A percentile compares a stretch with the other conserved stretches of the same genome.
Conservation (phyloP, 2,113 vertebrate species). For the Myxocyprinus asiaticus region DNA sequence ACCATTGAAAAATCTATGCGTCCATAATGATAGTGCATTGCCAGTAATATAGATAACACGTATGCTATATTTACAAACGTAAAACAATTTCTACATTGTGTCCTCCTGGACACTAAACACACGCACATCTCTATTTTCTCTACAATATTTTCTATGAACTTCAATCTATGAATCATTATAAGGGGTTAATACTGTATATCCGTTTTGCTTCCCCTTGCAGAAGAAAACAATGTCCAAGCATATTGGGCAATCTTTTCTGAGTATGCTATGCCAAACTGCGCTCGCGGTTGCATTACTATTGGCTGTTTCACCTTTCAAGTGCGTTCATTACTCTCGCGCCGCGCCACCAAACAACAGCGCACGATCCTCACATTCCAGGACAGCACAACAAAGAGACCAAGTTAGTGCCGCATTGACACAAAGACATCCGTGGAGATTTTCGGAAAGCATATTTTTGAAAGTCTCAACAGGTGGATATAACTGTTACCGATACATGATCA, state of each 20-base stretch:
- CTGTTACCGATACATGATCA: neutral
- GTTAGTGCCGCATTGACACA: neutral
- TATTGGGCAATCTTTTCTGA: constrained; percentile 23
- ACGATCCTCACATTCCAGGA: neutral
- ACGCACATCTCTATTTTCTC: too few relatives aligned
- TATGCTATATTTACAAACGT: too few relatives aligned
- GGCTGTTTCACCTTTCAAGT: neutral
- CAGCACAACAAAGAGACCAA: neutral
- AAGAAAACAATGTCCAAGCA: neutral
- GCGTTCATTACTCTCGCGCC: neutral
- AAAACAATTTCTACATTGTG: too few relatives aligned
- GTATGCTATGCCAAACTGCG: constrained; percentile 13
- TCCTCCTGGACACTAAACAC: too few relatives aligned
- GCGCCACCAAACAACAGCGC: neutral
- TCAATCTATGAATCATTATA: neutral
- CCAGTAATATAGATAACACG: too few relatives aligned
- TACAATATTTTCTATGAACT: too few relatives aligned
- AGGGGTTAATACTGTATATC: neutral
- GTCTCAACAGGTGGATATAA: too few relatives aligned
- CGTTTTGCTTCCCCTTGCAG: neutral
- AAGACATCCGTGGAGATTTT: neutral
- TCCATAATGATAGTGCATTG: too few relatives aligned
- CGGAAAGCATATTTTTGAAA: too few relatives aligned
- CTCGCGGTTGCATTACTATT: constrained; percentile 23
- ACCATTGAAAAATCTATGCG: too few relatives aligned